phyloP scores from a whole-genome alignment of 2,797 vertebrate genomes.

The Tokudaia muenninki region DNA sequence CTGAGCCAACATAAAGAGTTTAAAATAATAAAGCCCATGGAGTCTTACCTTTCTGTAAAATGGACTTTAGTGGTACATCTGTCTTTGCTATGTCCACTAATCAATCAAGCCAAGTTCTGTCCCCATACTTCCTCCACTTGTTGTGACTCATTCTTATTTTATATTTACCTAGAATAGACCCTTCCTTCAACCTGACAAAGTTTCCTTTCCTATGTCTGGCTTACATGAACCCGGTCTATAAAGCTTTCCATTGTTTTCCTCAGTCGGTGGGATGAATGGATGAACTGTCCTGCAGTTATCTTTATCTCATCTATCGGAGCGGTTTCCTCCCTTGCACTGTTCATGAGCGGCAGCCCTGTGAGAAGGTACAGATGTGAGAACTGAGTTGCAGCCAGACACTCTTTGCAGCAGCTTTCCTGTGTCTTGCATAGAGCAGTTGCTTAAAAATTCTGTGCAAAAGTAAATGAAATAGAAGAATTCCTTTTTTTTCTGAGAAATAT shows the following conservation, averaged over 20 bases:
- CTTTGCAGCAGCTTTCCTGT: neutral
- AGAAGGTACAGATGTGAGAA: neutral
- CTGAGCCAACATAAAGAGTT: neutral
- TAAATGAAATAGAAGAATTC: neutral
- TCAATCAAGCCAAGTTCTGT: neutral
- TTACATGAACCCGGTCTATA: neutral
- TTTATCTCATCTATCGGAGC: neutral
- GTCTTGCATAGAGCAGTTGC: neutral
- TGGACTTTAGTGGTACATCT: neutral
- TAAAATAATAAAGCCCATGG: neutral
- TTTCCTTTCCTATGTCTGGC: neutral
- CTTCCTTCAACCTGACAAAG: neutral
- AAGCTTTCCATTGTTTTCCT: neutral
- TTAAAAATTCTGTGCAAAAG: conserved; percentile 37
- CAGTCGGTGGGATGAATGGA: neutral
- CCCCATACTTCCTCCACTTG: neutral
- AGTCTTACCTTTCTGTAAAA: neutral
- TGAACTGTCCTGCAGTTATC: neutral
- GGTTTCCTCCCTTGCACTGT: neutral
- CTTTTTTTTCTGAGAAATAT: neutral
- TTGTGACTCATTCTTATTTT: neutral
- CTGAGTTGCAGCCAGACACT: neutral
- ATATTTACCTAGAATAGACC: neutral
- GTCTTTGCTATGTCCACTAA: neutral
- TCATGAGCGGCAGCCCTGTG: neutral